Conservation (phyloP, 2,888 invertebrate species). For the Blomia tropicalis region DNA sequence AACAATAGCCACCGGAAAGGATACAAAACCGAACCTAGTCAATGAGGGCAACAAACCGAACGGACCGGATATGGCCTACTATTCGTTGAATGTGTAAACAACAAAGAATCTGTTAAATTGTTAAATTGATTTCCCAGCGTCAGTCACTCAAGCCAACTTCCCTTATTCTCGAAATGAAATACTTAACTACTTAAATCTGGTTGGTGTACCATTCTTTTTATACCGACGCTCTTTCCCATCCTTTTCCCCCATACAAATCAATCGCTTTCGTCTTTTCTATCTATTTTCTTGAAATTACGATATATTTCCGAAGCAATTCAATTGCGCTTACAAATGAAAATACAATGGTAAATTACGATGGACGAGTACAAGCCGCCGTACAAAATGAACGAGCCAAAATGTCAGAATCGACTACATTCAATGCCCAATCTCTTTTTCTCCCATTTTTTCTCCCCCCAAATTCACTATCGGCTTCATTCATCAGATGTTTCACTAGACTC, state of each 20-base stretch:
- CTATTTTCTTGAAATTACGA: too few relatives aligned
- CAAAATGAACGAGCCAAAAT: too few relatives aligned
- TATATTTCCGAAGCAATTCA: too few relatives aligned
- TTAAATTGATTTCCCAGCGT: too few relatives aligned
- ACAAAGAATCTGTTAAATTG: too few relatives aligned
- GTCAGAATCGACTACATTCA: neutral
- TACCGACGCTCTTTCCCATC: neutral
- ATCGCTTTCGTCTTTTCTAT: neutral
- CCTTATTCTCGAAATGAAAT: neutral
- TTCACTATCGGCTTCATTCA: neutral
- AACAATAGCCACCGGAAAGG: neutral
- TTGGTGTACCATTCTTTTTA: constrained; percentile 1
- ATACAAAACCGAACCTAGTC: neutral
- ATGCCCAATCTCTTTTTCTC: neutral
- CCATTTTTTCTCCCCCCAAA: neutral
- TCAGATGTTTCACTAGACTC: neutral
- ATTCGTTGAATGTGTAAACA: constrained; percentile 11
- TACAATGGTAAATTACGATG: too few relatives aligned
- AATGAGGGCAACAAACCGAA: constrained; percentile 1
- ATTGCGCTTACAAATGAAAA: too few relatives aligned
- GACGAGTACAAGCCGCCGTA: too few relatives aligned
- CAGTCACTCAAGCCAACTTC: neutral
- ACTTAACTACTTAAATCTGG: too few relatives aligned
- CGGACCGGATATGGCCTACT: neutral
- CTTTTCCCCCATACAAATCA: neutral